phyloP scores from a whole-genome alignment of 2,113 vertebrate genomes.

The Tautogolabrus adspersus region DNA sequence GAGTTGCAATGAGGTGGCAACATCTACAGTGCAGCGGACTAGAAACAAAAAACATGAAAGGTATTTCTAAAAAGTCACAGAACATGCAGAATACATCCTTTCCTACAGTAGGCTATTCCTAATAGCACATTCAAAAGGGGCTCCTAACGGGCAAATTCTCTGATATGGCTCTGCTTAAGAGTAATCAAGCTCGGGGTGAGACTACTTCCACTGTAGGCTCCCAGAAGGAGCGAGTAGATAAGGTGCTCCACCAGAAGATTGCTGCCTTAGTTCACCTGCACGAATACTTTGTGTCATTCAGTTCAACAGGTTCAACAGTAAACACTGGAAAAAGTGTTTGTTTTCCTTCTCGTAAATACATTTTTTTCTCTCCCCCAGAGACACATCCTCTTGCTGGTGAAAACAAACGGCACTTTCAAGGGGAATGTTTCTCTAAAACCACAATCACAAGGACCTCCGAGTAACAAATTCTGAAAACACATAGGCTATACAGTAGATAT shows the following conservation, averaged over 20 bases:
- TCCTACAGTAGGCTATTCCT: slow-evolving; percentile 76
- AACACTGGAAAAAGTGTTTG: slow-evolving; percentile 62
- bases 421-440: slow-evolving; percentile 81
- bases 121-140: slow-evolving; percentile 80
- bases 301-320: slow-evolving; percentile 42
- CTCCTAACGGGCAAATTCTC: slow-evolving; percentile 70
- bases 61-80: slow-evolving; percentile 68
- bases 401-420: slow-evolving; percentile 82
- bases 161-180: slow-evolving; percentile 80
- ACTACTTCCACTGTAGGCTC: slow-evolving; percentile 58
- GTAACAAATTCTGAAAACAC: slow-evolving; percentile 76
- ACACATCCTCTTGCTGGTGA: slow-evolving; percentile 80
- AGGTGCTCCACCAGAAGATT: slow-evolving; percentile 70
- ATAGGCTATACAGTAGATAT: slow-evolving; percentile 78
- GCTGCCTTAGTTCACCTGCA: slow-evolving; percentile 75
- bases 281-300: slow-evolving; percentile 69
- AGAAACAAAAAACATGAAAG: slow-evolving; percentile 60
- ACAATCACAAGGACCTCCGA: slow-evolving; percentile 75
- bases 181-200: slow-evolving; percentile 65
- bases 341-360: slow-evolving; percentile 64
- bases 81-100: slow-evolving; percentile 79
- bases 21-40: slow-evolving; percentile 76
- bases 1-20: slow-evolving; percentile 73
- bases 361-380: slow-evolving; percentile 18
- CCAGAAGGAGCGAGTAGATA: slow-evolving; percentile 60